Percentiles rank a stretch among this genome's conserved stretches.
Evolutionary conservation across 2,888 invertebrate species (phyloP).

Genomic region (Mesochorus sp.): DNA sequence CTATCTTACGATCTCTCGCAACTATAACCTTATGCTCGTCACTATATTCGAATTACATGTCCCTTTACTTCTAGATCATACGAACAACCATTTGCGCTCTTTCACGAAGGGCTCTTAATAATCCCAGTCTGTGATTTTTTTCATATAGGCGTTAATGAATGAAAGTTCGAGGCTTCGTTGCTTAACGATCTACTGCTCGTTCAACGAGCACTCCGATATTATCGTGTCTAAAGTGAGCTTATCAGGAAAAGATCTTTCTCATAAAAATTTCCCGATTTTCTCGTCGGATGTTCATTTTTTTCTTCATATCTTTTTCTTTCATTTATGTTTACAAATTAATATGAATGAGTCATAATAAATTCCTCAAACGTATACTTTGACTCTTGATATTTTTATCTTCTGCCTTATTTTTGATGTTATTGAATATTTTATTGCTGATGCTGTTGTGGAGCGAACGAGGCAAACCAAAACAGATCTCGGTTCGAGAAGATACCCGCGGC

Average conservation of each 20-base stretch:
- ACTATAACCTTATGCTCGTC: conserved; percentile 67
- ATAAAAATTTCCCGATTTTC: neutral
- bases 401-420: neutral
- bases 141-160: conserved; percentile 17
- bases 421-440: neutral
- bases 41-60: conserved; percentile 56
- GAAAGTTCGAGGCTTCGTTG: conserved; percentile 13
- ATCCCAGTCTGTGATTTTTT: conserved; percentile 15
- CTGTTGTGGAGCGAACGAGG: conserved; percentile 4
- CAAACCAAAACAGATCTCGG: conserved; percentile 29
- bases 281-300: neutral
- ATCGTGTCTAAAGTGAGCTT: conserved; percentile 15
- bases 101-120: conserved; percentile 56
- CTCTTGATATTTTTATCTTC: neutral
- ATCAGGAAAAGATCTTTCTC: neutral
- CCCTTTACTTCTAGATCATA: conserved; percentile 23
- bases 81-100: conserved; percentile 25
- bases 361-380: neutral
- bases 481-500: conserved; percentile 53
- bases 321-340: neutral
- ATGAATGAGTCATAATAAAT: neutral
- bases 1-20: conserved; percentile 66
- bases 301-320: too few relatives aligned
- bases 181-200: conserved; percentile 24
- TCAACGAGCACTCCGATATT: conserved; percentile 12